Evolutionary conservation across 2,888 invertebrate genomes (phyloP), one percentile per base, ranked within the genome.

Genomic region (Apodemia zela): DNA sequence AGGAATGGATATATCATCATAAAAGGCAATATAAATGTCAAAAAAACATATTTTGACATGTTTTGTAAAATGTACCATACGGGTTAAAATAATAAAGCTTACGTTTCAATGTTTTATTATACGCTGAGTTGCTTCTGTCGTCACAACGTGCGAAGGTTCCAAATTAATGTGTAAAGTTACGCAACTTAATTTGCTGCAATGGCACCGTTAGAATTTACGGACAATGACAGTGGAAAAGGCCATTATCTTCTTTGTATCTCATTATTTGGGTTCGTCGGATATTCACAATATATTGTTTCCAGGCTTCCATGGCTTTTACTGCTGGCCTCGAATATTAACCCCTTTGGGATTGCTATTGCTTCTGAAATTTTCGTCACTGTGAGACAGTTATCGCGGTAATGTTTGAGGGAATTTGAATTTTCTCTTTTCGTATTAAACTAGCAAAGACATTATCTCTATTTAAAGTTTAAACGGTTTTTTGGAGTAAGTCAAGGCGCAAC

Each of bases 121-220:
- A 45, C 45, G 45, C 0, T 17, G 17, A 45, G 45, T 8, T 45
- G 7, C 17, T 45, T 45, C 45, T 45, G 45, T 45, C 45, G 45
- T 8, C 45, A 45, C 17, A 45, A 42, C 15, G 42, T 42, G n/a
- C 42, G 45, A 17, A 45, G 45, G 17, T 17, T 2, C n/a, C n/a
- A 45, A 45, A 45, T 45, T 45, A 51, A 51, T 51, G 51, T 51
- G 51, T 21, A 51, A 51, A 51, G 51, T 51, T 51, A 51, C 21
- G 51, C 13, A 51, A 21, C 51, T 51, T 51, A 51, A 51, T 51
- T 51, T 51, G 51, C 13, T 51, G 10, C 21, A 51, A 45, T 45
- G 8, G 21, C 18, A 21, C 51, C 51, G 11, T 51, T 51, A 51
- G 51, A 51, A 18, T 51, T 51, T 51, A 51, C 51, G 51, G 21